phyloP scores from a whole-genome alignment of 2,113 vertebrate species.

The Todiramphus chloris region DNA sequence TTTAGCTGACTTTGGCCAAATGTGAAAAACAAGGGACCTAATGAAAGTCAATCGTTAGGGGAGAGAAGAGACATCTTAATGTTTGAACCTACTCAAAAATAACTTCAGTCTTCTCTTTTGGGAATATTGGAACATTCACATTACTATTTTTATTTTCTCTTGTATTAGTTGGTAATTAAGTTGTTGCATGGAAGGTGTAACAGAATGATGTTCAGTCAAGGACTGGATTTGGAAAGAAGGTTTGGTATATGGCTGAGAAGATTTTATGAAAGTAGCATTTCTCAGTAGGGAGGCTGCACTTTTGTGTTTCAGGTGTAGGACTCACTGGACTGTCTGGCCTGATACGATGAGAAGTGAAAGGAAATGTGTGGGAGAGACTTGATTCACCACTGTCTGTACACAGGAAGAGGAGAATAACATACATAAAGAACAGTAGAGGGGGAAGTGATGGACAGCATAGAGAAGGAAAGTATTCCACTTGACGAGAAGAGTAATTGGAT shows the following conservation, averaged over 20 bases:
- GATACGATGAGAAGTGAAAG: not conserved
- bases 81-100: not conserved
- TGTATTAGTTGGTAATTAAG: not conserved
- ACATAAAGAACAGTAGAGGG: not conserved
- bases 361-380: not conserved
- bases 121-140: not conserved
- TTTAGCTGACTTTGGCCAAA: not conserved
- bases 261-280: not conserved
- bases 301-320: not conserved
- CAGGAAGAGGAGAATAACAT: not conserved
- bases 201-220: not conserved
- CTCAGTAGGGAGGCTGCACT: not conserved
- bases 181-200: not conserved
- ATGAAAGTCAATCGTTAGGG: not conserved
- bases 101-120: not conserved
- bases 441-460: not conserved
- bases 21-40: not conserved
- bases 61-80: not conserved
- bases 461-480: not conserved
- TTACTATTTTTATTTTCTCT: not conserved
- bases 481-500: constrained; percentile 19
- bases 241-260: not conserved
- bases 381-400: not conserved
- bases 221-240: not conserved
- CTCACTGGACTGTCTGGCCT: not conserved